A percentile compares a stretch with the other conserved stretches of the same genome.
These are phyloP conservation scores for Epinephelus malabaricus DNA, from an alignment of 2,797 vertebrate species.

Conservation along the genomic window DNA sequence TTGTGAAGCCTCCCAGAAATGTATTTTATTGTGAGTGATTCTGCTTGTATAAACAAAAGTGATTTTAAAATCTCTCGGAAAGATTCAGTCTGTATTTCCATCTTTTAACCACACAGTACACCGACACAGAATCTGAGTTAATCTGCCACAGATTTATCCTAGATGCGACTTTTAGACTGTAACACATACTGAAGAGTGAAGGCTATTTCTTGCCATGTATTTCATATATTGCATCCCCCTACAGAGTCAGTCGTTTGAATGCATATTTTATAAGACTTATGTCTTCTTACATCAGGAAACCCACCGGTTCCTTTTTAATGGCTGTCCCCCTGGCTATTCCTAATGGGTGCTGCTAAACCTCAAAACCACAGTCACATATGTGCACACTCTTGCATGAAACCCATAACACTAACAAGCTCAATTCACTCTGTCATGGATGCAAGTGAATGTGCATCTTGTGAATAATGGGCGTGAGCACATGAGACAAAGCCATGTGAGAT, in stretches of 20 bases:
- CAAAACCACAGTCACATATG: constrained; percentile 36
- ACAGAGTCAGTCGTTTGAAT: constrained; percentile 39
- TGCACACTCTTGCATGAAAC: constrained; percentile 20
- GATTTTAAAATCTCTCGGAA: background rate
- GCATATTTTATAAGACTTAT: constrained; percentile 58
- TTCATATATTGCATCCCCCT: constrained; percentile 12
- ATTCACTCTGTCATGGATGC: constrained; percentile 49
- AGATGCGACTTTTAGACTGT: background rate
- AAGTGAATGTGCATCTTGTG: constrained; percentile 41
- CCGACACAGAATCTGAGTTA: constrained; percentile 8
- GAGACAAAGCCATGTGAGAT: constrained; percentile 52
- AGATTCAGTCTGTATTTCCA: constrained; percentile 7
- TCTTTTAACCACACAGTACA: constrained; percentile 1
- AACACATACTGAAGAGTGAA: background rate
- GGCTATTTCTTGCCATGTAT: constrained; percentile 17
- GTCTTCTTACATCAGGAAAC: constrained; percentile 50
- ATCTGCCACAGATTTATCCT: constrained; percentile 19
- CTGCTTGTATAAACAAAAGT: constrained; percentile 35
- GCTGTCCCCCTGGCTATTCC: background rate
- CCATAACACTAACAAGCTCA: constrained; percentile 55
- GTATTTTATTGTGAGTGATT: constrained; percentile 31
- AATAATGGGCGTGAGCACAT: constrained; percentile 41
- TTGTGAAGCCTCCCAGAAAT: background rate
- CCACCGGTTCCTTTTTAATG: constrained; percentile 39
- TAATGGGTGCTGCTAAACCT: constrained; percentile 35